Conservation (phyloP, 2,888 invertebrate species). For the Drosophila austrosaltans region DNA sequence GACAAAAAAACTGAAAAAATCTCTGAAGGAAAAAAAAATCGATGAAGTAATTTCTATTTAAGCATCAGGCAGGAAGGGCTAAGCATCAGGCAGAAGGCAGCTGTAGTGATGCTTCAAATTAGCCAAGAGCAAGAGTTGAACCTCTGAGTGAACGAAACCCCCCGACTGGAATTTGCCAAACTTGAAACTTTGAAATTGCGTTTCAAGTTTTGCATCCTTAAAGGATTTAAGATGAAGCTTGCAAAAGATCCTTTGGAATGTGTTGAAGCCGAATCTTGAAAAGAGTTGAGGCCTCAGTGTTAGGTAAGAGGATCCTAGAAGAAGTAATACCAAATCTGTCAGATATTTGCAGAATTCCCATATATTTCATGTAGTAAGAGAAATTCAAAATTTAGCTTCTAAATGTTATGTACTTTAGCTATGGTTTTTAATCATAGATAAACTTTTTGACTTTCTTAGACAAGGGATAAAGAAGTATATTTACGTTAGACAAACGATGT, state of each 20-base stretch:
- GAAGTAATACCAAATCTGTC: too few relatives aligned
- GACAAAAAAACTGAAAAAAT: slow-evolving; percentile 18
- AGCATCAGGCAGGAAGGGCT: slow-evolving; percentile 45
- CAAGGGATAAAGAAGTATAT: too few relatives aligned
- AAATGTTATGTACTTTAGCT: too few relatives aligned
- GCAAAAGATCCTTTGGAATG: not conserved
- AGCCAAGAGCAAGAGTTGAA: slow-evolving; percentile 45
- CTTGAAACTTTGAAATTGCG: not conserved
- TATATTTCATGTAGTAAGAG: too few relatives aligned
- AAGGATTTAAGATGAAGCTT: not conserved
- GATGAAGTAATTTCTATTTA: slow-evolving; percentile 71
- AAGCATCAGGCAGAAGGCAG: not conserved
- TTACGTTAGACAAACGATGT: too few relatives aligned
- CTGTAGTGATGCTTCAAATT: slow-evolving; percentile 35
- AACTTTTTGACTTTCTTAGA: too few relatives aligned
- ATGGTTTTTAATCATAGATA: too few relatives aligned
- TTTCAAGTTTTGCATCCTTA: not conserved
- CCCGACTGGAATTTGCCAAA: not conserved
- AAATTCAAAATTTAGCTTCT: too few relatives aligned
- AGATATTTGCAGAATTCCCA: too few relatives aligned
- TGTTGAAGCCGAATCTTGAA: not conserved
- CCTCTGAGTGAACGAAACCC: not conserved
- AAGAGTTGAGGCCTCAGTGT: too few relatives aligned
- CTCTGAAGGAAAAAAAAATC: slow-evolving; percentile 53
- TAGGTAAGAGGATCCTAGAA: too few relatives aligned